These are phyloP conservation scores for Subanguina moxae DNA, from an alignment of 1,140 invertebrate species.

Conservation along the genomic window DNA sequence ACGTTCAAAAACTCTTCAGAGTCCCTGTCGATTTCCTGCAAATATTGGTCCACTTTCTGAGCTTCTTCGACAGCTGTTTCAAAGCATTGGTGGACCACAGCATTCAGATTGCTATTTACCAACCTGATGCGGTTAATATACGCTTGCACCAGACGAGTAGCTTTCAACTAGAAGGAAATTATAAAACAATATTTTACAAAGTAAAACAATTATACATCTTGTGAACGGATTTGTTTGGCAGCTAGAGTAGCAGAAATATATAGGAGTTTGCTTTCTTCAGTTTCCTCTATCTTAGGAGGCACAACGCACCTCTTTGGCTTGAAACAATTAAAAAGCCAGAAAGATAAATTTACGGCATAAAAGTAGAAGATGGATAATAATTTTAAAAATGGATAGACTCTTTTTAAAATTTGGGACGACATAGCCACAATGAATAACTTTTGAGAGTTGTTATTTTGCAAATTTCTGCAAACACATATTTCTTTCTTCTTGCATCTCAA, in stretches of 20 bases:
- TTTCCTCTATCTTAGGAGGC: no score
- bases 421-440: no score
- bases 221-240: constrained; percentile 17
- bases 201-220: constrained; percentile 9
- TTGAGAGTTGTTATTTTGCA: no score
- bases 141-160: constrained; percentile 36
- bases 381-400: no score
- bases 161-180: constrained; percentile 18
- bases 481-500: no score
- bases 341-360: no score
- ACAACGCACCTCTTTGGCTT: no score
- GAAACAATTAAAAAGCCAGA: no score
- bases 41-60: constrained; percentile 35
- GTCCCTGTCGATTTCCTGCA: constrained; percentile 25
- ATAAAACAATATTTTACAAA: no score
- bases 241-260: constrained; percentile 20
- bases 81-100: constrained; percentile 35
- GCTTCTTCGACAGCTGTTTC: constrained; percentile 20
- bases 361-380: no score
- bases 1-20: constrained; percentile 41
- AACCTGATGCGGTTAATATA: constrained; percentile 40
- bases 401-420: no score
- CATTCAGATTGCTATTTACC: constrained; percentile 33
- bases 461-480: no score
- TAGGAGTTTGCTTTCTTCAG: not conserved